Evolutionary conservation across 2,797 vertebrate genomes (phyloP).

Genomic region (Epinephelus coioides): DNA sequence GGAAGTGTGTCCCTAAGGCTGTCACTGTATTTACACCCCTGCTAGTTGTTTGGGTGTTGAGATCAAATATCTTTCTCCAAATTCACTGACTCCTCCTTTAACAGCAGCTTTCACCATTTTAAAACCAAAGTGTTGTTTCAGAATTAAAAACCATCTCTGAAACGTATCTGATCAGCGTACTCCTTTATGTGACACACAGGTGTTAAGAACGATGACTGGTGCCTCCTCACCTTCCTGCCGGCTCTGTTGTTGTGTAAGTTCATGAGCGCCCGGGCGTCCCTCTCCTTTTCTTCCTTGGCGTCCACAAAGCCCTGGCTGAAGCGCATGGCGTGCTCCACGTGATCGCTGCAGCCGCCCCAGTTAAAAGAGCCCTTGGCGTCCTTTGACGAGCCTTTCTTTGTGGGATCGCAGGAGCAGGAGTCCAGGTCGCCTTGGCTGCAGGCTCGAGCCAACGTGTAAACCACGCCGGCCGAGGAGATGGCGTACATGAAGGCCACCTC

Average conservation of each 20-base stretch:
- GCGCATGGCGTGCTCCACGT: slow-evolving; percentile 93
- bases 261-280: slow-evolving; percentile 94
- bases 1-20: no score
- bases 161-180: no score
- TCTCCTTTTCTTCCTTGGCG: slow-evolving; percentile 92
- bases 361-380: slow-evolving; percentile 91
- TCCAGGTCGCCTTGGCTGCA: slow-evolving; percentile 97
- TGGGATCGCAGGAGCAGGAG: slow-evolving; percentile 95
- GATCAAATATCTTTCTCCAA: no score
- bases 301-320: slow-evolving; percentile 95
- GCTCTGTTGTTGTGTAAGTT: slow-evolving; percentile 97
- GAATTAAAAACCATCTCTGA: no score
- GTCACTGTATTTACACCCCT: no score
- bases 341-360: slow-evolving; percentile 98
- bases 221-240: slow-evolving; percentile 91
- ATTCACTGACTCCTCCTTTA: no score
- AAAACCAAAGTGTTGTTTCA: no score
- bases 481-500: slow-evolving; percentile 97
- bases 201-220: background rate
- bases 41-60: no score
- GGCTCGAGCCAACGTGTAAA: slow-evolving; percentile 94
- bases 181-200: background rate
- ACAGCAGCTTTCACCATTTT: no score
- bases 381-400: slow-evolving; percentile 91
- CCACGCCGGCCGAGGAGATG: slow-evolving; percentile 96